These are phyloP conservation scores for Pelecanus crispus DNA, from an alignment of 2,113 vertebrate genomes.

Conservation along the genomic window DNA sequence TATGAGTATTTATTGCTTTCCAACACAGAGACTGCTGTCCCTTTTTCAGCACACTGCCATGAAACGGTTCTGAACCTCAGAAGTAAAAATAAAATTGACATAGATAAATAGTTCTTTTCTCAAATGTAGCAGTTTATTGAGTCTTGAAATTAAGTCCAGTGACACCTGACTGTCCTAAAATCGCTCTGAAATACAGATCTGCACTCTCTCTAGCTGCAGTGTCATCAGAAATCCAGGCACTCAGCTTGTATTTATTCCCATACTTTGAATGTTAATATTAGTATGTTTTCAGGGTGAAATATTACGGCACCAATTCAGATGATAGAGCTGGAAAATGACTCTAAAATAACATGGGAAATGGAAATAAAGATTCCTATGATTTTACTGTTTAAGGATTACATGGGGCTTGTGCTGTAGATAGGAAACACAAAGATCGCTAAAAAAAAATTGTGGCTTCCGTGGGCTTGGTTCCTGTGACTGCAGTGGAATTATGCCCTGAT, in stretches of 20 bases:
- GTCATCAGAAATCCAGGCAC: not conserved
- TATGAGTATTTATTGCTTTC: not conserved
- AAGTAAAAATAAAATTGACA: not conserved
- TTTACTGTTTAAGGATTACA: not conserved
- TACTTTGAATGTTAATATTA: not conserved
- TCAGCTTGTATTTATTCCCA: not conserved
- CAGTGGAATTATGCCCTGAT: not conserved
- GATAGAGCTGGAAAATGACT: not conserved
- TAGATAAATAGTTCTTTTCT: not conserved
- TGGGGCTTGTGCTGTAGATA: not conserved
- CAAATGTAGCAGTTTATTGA: not conserved
- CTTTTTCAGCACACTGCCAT: not conserved
- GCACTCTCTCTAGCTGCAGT: not conserved
- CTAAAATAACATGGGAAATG: not conserved
- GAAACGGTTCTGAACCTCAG: not conserved
- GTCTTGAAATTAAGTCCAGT: not conserved
- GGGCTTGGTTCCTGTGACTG: not conserved
- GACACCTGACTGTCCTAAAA: not conserved
- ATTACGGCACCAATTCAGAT: not conserved
- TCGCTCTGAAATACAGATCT: not conserved
- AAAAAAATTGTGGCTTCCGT: not conserved
- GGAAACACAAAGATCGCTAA: not conserved
- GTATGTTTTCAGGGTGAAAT: not conserved
- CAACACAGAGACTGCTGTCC: not conserved
- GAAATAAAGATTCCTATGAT: not conserved